phyloP scores from a whole-genome alignment of 2,888 invertebrate genomes.

The Polia nebulosa region DNA sequence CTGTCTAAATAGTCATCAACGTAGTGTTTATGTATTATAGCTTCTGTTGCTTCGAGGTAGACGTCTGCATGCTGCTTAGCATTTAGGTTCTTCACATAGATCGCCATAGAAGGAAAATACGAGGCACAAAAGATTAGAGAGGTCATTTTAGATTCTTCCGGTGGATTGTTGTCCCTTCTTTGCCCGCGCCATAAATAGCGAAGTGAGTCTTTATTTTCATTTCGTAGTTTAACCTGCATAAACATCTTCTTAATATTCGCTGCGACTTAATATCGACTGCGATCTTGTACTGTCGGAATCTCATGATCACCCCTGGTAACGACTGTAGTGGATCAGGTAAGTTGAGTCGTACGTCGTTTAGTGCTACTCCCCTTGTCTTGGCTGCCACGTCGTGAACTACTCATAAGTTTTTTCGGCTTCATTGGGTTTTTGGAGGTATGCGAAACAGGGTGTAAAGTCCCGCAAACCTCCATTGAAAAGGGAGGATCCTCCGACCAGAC shows the following conservation, averaged over 20 bases:
- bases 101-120: not conserved
- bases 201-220: not conserved
- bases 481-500: too few relatives aligned
- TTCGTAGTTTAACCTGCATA: not conserved
- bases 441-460: too few relatives aligned
- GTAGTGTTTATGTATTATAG: not conserved
- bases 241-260: not conserved
- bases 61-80: not conserved
- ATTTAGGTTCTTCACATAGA: conserved; percentile 6
- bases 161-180: too few relatives aligned
- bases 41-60: not conserved
- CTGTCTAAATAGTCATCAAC: not conserved
- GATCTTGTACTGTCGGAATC: not conserved
- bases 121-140: not conserved
- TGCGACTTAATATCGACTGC: too few relatives aligned
- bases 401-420: not conserved
- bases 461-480: too few relatives aligned
- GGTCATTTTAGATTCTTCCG: not conserved
- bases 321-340: not conserved
- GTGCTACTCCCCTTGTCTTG: not conserved
- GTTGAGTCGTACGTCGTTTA: not conserved
- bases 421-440: too few relatives aligned
- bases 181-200: not conserved
- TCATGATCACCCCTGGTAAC: not conserved
- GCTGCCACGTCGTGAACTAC: not conserved